Evolutionary conservation across 2,888 invertebrate genomes (phyloP), one percentile per base, ranked within the genome.

Genomic region (Tipula helvola): DNA sequence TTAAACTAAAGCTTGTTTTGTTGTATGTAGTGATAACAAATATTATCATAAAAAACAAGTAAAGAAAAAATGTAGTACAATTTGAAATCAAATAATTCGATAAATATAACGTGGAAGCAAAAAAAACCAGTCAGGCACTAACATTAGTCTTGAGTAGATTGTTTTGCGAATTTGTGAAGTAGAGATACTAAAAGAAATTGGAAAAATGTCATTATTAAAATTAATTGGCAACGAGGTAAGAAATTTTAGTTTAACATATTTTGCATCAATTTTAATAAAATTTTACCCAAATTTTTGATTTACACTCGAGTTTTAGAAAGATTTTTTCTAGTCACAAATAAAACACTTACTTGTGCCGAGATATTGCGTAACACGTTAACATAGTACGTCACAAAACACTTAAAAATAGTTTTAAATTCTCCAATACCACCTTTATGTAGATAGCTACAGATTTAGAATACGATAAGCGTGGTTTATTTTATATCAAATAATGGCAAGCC

Each of bases 171-270:
- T 71, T 28, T 86, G 44, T 44, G 36, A 41, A 87, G 85, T 85
- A 4, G 13, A 83, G 28, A 87, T 42, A 85, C 28, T 71, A 28
- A 7, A 4, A 28, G 28, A 44, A 57, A 47, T 57, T 52, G 39
- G 13, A 18, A 89, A 89, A 87, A 91, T 91, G 91, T 90, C 90
- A 87, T 88, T 91, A 86, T 88, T 90, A 87, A 90, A 90, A 88
- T 89, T 91, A 87, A 88, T 91, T 89, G 89, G 90, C 87, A 88
- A 89, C 87, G 90, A 91, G 91, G 91, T 91, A 88, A 91, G 90
- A 85, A 39, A 39, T 44, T 42, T 10, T n/a, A 83, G 83, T 84
- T 12, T n/a, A n/a, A n/a, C n/a, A n/a, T n/a, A n/a, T 71, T 71
- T 28, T 71, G 12, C 28, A 28, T 28, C 3, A 3, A 28, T 71